These are phyloP conservation scores for Pangasius krempfi DNA, from an alignment of 2,797 vertebrate genomes.

Conservation along the genomic window DNA sequence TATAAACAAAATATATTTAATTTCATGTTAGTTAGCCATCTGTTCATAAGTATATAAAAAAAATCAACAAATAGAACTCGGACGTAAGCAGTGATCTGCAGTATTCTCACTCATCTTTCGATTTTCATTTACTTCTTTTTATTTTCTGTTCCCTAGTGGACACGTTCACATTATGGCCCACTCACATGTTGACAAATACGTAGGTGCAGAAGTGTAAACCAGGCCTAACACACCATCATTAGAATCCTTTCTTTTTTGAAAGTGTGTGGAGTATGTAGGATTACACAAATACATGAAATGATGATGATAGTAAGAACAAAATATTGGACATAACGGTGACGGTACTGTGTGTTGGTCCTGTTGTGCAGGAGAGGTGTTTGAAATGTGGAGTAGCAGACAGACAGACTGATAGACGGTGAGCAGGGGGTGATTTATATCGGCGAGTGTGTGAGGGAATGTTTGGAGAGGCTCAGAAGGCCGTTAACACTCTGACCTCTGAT, in stretches of 20 bases:
- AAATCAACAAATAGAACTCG: no score
- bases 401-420: constrained; percentile 59
- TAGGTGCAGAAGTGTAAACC: no score
- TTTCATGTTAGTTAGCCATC: no score
- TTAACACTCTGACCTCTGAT: constrained; percentile 82
- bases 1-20: no score
- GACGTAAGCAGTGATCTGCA: no score
- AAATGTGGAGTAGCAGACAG: constrained; percentile 18
- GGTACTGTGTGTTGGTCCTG: no score
- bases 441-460: constrained; percentile 68
- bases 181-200: no score
- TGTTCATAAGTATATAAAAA: neutral
- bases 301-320: neutral
- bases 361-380: constrained; percentile 3
- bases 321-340: no score
- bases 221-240: neutral
- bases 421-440: constrained; percentile 77
- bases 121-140: neutral
- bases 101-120: neutral
- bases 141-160: neutral
- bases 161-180: no score
- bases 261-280: neutral
- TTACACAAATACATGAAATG: neutral
- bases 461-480: constrained; percentile 77
- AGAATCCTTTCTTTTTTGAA: neutral